Conservation (phyloP, 35 echinoderm and acorn worm genomes). For the Ophiothrix spiculata region DNA sequence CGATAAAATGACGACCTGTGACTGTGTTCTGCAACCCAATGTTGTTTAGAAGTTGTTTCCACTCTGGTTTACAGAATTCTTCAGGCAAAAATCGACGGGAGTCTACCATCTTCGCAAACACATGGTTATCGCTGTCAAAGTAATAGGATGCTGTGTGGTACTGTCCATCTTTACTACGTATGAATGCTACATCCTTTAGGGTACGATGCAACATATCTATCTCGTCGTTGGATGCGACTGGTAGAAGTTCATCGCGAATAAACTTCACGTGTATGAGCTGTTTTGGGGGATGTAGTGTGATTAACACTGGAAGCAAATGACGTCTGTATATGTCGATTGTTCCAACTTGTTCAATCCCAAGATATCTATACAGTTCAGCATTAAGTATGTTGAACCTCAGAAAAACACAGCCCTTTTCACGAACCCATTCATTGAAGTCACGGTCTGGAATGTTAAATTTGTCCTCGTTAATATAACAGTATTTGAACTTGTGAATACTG, state of each 20-base stretch:
- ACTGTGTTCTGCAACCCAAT: slow-evolving; percentile 7
- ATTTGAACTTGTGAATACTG: not conserved
- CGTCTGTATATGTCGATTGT: not conserved
- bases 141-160: not conserved
- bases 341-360: not conserved
- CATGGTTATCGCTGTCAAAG: not conserved
- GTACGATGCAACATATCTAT: not conserved
- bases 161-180: not conserved
- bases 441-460: not conserved
- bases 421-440: not conserved
- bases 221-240: not conserved
- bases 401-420: not conserved
- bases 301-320: not conserved
- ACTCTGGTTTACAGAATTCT: not conserved
- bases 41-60: not conserved
- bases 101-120: slow-evolving; percentile 17
- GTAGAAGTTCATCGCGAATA: not conserved
- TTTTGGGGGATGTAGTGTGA: not conserved
- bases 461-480: not conserved
- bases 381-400: not conserved
- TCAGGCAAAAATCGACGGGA: not conserved
- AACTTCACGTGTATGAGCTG: not conserved
- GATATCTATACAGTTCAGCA: not conserved
- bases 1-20: not conserved
- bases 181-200: not conserved